Percentiles rank a stretch among this genome's conserved stretches.
Evolutionary conservation across 2,797 vertebrate species (phyloP).

Genomic region (Aphelocoma californica): DNA sequence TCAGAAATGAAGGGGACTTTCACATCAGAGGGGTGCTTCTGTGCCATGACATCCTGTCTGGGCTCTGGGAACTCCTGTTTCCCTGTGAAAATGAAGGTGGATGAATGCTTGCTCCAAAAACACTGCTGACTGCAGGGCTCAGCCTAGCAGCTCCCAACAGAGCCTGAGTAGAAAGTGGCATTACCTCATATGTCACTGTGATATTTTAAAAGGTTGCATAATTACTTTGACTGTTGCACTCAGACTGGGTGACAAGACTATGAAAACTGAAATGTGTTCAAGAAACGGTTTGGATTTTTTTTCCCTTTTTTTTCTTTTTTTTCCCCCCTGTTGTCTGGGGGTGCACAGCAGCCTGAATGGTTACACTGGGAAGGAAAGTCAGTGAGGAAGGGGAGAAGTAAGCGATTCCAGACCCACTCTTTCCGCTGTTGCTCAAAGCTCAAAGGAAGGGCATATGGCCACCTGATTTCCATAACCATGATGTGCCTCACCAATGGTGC

Average conservation of each 20-base stretch:
- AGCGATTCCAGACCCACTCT: background rate
- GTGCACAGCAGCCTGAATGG: background rate
- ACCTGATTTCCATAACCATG: background rate
- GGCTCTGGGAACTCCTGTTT: conserved; percentile 1
- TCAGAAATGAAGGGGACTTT: background rate
- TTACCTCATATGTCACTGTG: conserved; percentile 64
- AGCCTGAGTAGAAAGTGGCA: conserved; percentile 27
- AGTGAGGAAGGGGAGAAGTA: background rate
- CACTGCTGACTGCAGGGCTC: background rate
- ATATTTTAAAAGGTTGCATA: conserved; percentile 46
- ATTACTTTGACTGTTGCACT: conserved; percentile 6
- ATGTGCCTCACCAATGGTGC: background rate
- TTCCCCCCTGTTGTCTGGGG: background rate
- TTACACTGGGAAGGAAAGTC: background rate
- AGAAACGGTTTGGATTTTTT: background rate
- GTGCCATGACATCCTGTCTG: background rate
- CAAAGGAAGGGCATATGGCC: background rate
- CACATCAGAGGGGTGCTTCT: conserved; percentile 2
- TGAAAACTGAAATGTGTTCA: background rate
- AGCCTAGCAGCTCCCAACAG: conserved; percentile 6
- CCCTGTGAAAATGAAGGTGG: conserved; percentile 5
- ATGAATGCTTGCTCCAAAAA: background rate
- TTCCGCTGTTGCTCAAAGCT: background rate
- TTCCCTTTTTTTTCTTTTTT: background rate
- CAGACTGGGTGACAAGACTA: background rate